Percentiles rank a stretch among this genome's conserved stretches.
These are phyloP conservation scores for Zaprionus vittiger DNA, from an alignment of 1,140 invertebrate species.

Conservation along the genomic window DNA sequence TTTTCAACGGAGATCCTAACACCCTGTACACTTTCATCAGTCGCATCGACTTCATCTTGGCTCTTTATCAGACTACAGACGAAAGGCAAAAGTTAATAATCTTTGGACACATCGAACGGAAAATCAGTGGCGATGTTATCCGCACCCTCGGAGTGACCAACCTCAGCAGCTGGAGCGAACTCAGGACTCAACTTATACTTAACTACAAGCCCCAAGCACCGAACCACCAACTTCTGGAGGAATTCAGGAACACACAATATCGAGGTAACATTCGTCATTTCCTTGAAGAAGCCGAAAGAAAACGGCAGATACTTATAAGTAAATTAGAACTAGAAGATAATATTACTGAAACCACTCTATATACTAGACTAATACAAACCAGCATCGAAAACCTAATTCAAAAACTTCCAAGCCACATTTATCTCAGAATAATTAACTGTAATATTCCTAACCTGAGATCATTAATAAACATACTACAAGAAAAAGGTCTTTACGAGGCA, in stretches of 20 bases:
- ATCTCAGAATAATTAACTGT: not conserved
- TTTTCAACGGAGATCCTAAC: conserved; percentile 18
- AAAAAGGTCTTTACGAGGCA: conserved; percentile 2
- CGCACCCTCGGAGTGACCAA: conserved; percentile 23
- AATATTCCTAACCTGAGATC: conserved; percentile 5
- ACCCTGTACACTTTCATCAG: conserved; percentile 12
- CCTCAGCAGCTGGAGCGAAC: conserved; percentile 23
- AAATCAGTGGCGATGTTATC: conserved; percentile 24
- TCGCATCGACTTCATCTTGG: conserved; percentile 26
- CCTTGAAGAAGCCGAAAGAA: conserved; percentile 25
- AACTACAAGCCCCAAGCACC: conserved; percentile 25
- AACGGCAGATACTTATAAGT: conserved; percentile 13
- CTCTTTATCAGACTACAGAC: conserved; percentile 15
- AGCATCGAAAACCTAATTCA: not conserved
- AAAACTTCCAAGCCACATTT: conserved; percentile 1
- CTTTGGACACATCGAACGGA: conserved; percentile 28
- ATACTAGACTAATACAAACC: not conserved
- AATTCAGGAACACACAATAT: conserved; percentile 19
- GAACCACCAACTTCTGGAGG: conserved; percentile 11
- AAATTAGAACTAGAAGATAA: conserved; percentile 19
- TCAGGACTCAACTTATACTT: conserved; percentile 13
- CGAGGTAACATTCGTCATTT: conserved; percentile 28
- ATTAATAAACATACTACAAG: not conserved
- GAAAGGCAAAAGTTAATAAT: conserved; percentile 28
- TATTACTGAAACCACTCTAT: not conserved